phyloP scores from a whole-genome alignment of 2,113 vertebrate species.

The Micronycteris hirsuta region DNA sequence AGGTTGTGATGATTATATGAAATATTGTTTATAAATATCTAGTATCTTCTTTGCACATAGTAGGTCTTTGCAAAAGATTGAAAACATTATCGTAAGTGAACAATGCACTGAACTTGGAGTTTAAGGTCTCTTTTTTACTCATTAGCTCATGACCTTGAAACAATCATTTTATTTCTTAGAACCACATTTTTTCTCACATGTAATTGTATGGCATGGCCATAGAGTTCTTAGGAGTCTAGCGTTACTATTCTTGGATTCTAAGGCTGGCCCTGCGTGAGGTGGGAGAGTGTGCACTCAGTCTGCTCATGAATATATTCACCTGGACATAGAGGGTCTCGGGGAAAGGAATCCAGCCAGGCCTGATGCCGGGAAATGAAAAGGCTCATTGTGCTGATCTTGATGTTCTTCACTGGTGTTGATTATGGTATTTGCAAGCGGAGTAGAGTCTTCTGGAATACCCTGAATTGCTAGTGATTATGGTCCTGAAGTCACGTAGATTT shows the following conservation, averaged over 20 bases:
- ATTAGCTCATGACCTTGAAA: background rate
- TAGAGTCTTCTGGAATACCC: background rate
- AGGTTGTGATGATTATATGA: background rate
- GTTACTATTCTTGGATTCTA: background rate
- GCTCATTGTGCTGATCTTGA: background rate
- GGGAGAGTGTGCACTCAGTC: background rate
- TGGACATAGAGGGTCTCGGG: background rate
- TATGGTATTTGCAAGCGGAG: background rate
- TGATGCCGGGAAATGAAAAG: background rate
- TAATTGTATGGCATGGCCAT: background rate
- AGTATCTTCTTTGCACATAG: background rate
- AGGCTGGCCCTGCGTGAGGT: background rate
- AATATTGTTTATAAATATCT: background rate
- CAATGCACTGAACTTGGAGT: background rate
- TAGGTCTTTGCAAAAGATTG: background rate
- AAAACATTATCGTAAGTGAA: background rate
- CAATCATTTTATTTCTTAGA: background rate
- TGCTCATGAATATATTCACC: background rate
- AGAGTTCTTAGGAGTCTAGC: background rate
- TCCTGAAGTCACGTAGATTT: conserved; percentile 9
- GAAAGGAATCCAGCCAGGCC: background rate
- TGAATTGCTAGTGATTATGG: background rate
- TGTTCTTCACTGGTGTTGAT: background rate
- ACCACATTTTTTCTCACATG: background rate
- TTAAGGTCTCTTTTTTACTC: background rate